Conservation (phyloP, 2,113 vertebrate species). For the Pteropus alecto region DNA sequence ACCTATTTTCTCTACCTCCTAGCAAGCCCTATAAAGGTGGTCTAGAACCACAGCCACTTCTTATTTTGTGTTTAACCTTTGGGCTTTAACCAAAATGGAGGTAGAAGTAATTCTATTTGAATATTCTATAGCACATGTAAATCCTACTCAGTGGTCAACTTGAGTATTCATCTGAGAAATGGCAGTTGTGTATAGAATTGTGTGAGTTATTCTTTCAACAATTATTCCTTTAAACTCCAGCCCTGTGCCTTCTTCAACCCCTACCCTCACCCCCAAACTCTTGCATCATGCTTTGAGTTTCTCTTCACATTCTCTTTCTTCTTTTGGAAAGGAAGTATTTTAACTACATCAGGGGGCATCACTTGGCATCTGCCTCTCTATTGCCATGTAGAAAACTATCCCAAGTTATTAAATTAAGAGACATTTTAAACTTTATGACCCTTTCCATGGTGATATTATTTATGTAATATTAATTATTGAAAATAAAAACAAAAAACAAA, state of each 20-base stretch:
- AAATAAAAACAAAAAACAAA: conserved; percentile 14
- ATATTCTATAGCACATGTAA: not conserved
- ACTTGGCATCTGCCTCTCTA: not conserved
- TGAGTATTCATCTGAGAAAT: not conserved
- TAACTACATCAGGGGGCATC: not conserved
- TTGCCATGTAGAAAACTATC: not conserved
- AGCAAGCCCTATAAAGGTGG: not conserved
- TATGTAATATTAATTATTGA: conserved; percentile 6
- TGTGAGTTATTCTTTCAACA: not conserved
- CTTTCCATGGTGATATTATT: not conserved
- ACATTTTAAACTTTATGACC: not conserved
- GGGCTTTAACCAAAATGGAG: not conserved
- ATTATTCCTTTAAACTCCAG: not conserved
- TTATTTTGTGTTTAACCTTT: not conserved
- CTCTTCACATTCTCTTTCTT: not conserved
- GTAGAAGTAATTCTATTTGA: not conserved
- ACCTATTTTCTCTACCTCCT: not conserved
- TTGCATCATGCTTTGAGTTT: not conserved
- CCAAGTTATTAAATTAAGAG: not conserved
- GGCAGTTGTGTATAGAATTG: not conserved
- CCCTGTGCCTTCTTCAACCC: not conserved
- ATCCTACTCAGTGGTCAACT: not conserved
- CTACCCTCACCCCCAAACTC: rapidly evolving
- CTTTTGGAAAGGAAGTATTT: not conserved
- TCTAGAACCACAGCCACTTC: not conserved